Conservation (phyloP, 2,797 vertebrate species). For the Eulemur mongoz region DNA sequence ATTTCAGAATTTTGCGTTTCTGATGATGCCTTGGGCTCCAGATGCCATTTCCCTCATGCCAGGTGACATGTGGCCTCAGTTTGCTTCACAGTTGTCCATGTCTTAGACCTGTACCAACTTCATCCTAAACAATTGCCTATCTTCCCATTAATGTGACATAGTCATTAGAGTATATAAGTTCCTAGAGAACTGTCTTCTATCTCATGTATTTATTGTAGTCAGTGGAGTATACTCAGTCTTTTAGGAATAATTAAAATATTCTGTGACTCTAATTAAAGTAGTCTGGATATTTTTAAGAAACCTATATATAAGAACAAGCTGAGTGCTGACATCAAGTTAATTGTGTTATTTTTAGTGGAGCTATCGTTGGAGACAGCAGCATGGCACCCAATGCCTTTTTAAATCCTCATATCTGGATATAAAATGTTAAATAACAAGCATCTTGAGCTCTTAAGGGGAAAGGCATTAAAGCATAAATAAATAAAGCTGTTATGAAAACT, state of each 20-base stretch:
- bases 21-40: neutral
- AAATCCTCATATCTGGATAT: slow-evolving; percentile 38
- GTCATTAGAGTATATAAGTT: slow-evolving; percentile 6
- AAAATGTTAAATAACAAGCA: slow-evolving; percentile 64
- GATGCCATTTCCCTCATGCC: neutral
- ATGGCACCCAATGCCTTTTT: slow-evolving; percentile 50
- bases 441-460: slow-evolving; percentile 51
- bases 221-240: slow-evolving; percentile 64
- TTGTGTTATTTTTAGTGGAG: slow-evolving; percentile 65
- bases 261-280: slow-evolving; percentile 76
- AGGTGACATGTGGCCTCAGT: neutral
- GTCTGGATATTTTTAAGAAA: slow-evolving; percentile 70
- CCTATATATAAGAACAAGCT: slow-evolving; percentile 77
- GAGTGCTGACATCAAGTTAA: slow-evolving; percentile 75
- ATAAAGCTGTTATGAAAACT: slow-evolving; percentile 60
- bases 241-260: slow-evolving; percentile 79
- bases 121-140: neutral
- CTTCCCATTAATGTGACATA: neutral
- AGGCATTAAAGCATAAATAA: slow-evolving; percentile 61
- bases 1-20: neutral
- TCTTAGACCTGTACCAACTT: neutral
- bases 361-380: slow-evolving; percentile 41
- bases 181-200: slow-evolving; percentile 33
- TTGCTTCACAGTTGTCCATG: neutral
- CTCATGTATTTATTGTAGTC: slow-evolving; percentile 59